Evolutionary conservation across 2,797 vertebrate genomes (phyloP).

Genomic region (Melanotaenia maccullochi): DNA sequence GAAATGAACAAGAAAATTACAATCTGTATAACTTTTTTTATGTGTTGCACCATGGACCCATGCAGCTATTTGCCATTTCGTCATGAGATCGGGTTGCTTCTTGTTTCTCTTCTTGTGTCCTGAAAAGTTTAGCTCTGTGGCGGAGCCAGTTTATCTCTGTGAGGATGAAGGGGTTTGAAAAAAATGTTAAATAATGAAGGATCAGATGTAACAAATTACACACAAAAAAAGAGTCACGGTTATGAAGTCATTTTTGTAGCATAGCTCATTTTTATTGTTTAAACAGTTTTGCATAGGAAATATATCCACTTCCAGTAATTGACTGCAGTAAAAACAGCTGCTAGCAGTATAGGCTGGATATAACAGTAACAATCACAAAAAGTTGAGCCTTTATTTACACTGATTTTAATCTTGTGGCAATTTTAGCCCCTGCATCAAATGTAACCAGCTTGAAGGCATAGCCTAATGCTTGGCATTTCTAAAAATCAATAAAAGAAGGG

Average conservation of each 20-base stretch:
- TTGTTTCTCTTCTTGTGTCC: conserved; percentile 5
- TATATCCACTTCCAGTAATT: conserved; percentile 99
- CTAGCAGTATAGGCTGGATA: conserved; percentile 99
- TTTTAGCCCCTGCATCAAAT: conserved; percentile 93
- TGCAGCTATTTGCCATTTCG: not conserved
- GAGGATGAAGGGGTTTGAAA: not conserved
- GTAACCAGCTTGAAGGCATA: conserved; percentile 90
- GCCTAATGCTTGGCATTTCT: conserved; percentile 77
- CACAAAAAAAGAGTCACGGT: conserved; percentile 76
- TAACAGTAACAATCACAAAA: conserved; percentile 99
- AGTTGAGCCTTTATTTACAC: conserved; percentile 99
- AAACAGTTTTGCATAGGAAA: conserved; percentile 99
- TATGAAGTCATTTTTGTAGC: conserved; percentile 89
- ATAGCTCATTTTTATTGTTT: conserved; percentile 99
- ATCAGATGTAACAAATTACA: conserved; percentile 31
- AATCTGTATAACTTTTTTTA: not conserved
- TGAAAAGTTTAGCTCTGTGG: not conserved
- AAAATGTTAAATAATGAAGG: not conserved
- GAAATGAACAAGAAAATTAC: not conserved
- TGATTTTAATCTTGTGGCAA: conserved; percentile 99
- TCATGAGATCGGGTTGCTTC: not conserved
- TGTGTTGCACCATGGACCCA: not conserved
- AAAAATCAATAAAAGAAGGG: conserved; percentile 78
- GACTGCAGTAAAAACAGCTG: conserved; percentile 99
- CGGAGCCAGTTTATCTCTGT: not conserved